Conservation (phyloP, 37 sponge, comb jelly and placozoan species). For the Hormiphora californensis region DNA sequence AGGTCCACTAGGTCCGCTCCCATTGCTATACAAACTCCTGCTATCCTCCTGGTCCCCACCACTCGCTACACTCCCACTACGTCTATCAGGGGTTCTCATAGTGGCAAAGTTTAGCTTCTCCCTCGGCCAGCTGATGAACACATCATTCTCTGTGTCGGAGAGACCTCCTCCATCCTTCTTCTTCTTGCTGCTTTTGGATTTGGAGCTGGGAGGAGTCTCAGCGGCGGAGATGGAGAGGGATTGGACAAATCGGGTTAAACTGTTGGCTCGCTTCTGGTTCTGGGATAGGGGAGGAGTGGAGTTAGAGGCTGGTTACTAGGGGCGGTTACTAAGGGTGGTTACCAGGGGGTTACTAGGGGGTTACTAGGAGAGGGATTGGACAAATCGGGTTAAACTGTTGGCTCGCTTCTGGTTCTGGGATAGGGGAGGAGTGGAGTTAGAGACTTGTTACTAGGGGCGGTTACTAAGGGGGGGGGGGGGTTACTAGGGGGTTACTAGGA, state of each 20-base stretch:
- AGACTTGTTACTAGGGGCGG: not conserved
- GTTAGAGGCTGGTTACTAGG: not conserved
- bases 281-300: not conserved
- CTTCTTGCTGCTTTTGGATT: not conserved
- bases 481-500: not conserved
- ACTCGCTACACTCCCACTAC: not conserved
- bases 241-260: not conserved
- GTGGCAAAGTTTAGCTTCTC: constrained; percentile 23
- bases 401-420: constrained; percentile 22
- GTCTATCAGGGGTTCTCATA: not conserved
- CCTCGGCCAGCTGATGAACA: not conserved
- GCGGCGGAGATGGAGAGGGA: not conserved
- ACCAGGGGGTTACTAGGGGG: not conserved
- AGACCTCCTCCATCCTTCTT: not conserved
- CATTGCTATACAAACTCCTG: not conserved
- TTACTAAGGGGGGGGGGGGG: not conserved
- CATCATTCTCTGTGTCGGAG: not conserved
- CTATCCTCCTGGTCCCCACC: not conserved
- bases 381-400: not conserved
- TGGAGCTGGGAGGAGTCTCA: not conserved
- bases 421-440: not conserved
- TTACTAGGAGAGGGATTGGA: not conserved
- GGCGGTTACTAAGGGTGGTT: not conserved
- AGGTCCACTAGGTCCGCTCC: constrained; percentile 4
- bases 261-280: constrained; percentile 18